Evolutionary conservation across 2,888 invertebrate genomes (phyloP), one percentile per base, ranked within the genome.

Genomic region (Parthenolecanium corni): DNA sequence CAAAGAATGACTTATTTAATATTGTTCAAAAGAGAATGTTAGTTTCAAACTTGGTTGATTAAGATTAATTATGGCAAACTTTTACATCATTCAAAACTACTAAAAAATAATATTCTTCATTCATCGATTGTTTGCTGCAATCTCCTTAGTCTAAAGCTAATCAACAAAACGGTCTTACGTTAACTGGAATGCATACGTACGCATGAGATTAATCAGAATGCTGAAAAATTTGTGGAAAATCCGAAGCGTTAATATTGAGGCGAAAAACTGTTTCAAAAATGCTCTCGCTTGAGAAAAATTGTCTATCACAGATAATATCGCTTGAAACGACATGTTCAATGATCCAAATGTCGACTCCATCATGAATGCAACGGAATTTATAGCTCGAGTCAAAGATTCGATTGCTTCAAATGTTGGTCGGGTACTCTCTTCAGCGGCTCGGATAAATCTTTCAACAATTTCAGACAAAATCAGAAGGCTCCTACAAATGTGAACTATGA

Each of bases 291-390:
- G 79, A 3, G 89, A 86, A 72, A 97, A 87, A 75, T 96, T 95
- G 68, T 97, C 95, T 6, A 95, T 95, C 1, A 97, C 94, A 65
- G 94, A 92, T 56, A 97, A 77, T 67, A 97, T 89, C 57, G 97
- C 96, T 70, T 90, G 80, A 73, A 96, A 97, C 0, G 96, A 95
- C 73, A 89, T 94, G 20, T 93, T 91, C 71, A 97, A 81, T 2
- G 96, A 95, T 72, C 65, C 65, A 18, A 66, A 95, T 49, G 96
- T 95, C 21, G 94, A 95, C 71, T 96, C 96, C 63, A 97, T 74
- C 92, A 97, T 94, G 82, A 93, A 89, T 2, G 94, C 89, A 2
- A 97, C 83, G 57, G 96, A 94, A 18, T 88, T 86, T 68, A 96
- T 89, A 0, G 96, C 92, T 68, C 86, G 82, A 2, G 94, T 90